phyloP scores from a whole-genome alignment of 2,797 vertebrate genomes.

The Mus minutoides region DNA sequence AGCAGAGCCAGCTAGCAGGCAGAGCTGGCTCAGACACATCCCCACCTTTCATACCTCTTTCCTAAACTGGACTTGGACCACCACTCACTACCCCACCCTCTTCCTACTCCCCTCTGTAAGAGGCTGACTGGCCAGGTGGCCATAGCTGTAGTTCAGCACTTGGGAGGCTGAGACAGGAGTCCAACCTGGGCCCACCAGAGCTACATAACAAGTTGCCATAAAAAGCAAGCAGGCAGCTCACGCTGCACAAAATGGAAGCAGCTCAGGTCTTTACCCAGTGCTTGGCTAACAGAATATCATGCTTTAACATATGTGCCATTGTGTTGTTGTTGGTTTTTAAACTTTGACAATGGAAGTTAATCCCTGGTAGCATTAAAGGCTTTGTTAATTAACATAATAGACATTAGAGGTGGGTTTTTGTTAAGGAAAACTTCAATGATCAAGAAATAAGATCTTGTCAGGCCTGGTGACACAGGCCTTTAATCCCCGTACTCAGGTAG shows the following conservation, averaged over 20 bases:
- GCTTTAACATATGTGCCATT: not conserved
- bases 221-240: not conserved
- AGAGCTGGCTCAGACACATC: too few relatives aligned
- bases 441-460: not conserved
- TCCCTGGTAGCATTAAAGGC: not conserved
- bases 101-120: not conserved
- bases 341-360: not conserved
- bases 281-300: conserved; percentile 12
- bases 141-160: not conserved
- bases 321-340: not conserved
- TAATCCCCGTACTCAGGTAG: not conserved
- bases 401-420: not conserved
- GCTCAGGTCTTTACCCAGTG: not conserved
- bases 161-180: not conserved
- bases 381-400: conserved; percentile 25
- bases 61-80: not conserved
- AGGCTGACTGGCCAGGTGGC: not conserved
- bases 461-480: not conserved
- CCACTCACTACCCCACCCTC: too few relatives aligned
- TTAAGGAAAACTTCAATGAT: conserved; percentile 38
- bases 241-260: not conserved
- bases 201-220: not conserved
- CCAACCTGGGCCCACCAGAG: not conserved
- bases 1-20: not conserved
- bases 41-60: not conserved